These are phyloP conservation scores for Emydocephalus ijimae DNA, from an alignment of 2,113 vertebrate species.

Conservation along the genomic window DNA sequence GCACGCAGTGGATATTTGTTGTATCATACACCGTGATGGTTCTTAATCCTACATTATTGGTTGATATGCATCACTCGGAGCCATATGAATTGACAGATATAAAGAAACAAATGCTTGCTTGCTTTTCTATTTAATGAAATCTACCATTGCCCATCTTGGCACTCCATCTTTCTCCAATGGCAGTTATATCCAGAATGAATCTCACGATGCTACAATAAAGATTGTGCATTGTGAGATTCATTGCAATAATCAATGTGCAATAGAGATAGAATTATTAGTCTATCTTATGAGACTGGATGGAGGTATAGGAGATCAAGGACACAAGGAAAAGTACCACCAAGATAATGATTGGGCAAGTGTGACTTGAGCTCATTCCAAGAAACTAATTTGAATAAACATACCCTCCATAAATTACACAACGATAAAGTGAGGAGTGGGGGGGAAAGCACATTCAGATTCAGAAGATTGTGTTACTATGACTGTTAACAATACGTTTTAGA, in stretches of 20 bases:
- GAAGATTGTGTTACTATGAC: background rate
- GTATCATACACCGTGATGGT: background rate
- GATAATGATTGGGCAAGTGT: background rate
- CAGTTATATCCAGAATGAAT: background rate
- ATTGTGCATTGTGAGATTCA: too few relatives aligned
- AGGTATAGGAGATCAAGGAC: background rate
- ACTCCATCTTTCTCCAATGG: background rate
- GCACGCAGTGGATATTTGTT: background rate
- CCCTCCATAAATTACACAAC: background rate
- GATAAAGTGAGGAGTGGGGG: background rate
- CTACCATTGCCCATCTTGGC: background rate
- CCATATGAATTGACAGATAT: background rate
- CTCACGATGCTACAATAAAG: background rate
- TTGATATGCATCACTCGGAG: background rate
- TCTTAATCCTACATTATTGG: background rate
- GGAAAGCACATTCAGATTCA: background rate
- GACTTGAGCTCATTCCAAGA: background rate
- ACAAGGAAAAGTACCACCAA: background rate
- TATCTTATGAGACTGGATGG: background rate
- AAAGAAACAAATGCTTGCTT: background rate
- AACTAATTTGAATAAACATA: background rate
- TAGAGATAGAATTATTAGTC: background rate
- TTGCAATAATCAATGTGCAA: background rate
- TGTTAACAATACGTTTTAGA: background rate
- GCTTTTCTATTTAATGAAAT: background rate